Evolutionary conservation across 2,797 vertebrate genomes (phyloP).

Genomic region (Eurystomus glaucurus): DNA sequence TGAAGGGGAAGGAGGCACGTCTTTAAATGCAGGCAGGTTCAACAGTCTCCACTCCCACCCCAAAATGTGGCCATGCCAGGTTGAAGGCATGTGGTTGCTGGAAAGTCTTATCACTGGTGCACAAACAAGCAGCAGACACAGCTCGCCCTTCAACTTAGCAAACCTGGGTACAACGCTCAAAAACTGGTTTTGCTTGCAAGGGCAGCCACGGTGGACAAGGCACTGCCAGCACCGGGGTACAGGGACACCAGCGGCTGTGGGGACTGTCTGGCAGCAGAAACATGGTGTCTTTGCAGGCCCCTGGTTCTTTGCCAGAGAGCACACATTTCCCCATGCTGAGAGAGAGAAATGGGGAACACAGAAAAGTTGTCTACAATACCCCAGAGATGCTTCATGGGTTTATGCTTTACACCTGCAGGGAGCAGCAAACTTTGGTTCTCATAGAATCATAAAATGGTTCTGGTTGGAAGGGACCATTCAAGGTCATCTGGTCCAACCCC

Average conservation of each 20-base stretch:
- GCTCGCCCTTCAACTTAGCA: fast-evolving
- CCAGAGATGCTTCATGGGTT: background rate
- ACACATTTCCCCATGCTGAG: fast-evolving
- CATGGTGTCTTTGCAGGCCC: fast-evolving
- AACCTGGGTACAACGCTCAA: fast-evolving
- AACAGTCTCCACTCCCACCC: background rate
- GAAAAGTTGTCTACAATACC: fast-evolving
- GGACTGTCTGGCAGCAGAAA: background rate
- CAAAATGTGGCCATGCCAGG: fast-evolving
- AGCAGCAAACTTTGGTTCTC: background rate
- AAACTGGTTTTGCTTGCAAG: fast-evolving
- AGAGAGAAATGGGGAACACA: background rate
- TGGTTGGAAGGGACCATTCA: too few relatives aligned
- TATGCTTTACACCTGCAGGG: background rate
- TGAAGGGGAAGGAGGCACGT: background rate
- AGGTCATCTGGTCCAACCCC: too few relatives aligned
- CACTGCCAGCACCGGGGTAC: fast-evolving
- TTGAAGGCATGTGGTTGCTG: fast-evolving
- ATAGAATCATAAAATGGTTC: too few relatives aligned
- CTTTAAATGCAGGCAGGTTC: fast-evolving
- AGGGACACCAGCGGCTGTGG: background rate
- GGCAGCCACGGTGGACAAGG: background rate
- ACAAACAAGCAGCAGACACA: background rate
- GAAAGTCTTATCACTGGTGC: background rate
- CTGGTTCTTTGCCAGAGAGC: background rate